phyloP scores from a whole-genome alignment of 92 coral and sea anemone species.

The Porites evermanni region DNA sequence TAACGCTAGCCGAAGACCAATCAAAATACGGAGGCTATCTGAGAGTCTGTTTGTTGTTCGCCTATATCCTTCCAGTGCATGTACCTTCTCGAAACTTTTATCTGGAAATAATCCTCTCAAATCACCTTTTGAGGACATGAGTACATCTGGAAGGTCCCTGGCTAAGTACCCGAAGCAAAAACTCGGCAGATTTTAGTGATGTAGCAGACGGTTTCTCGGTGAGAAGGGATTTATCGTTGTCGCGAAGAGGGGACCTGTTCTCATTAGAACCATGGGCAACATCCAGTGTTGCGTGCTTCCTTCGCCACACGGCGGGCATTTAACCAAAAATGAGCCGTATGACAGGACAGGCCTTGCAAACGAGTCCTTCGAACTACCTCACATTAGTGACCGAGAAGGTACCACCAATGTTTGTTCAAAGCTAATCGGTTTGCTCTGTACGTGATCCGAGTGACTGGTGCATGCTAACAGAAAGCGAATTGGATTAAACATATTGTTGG shows the following conservation, averaged over 20 bases:
- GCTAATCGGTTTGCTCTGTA: background rate
- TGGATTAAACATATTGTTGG: slow-evolving; percentile 5
- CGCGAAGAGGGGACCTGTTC: slow-evolving; percentile 25
- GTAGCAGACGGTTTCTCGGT: slow-evolving; percentile 39
- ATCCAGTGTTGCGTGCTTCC: slow-evolving; percentile 97
- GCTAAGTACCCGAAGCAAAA: background rate
- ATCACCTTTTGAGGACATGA: background rate
- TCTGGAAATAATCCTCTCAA: slow-evolving; percentile 52
- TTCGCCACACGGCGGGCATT: slow-evolving; percentile 83
- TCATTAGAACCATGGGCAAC: slow-evolving; percentile 83
- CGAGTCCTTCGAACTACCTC: slow-evolving; percentile 92
- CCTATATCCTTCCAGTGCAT: slow-evolving; percentile 19
- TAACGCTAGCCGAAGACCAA: slow-evolving; percentile 48
- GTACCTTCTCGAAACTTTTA: slow-evolving; percentile 17
- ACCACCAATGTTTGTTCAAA: slow-evolving; percentile 34
- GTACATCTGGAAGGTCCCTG: slow-evolving; percentile 3
- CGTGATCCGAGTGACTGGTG: background rate
- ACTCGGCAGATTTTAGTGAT: background rate
- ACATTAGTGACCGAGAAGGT: slow-evolving; percentile 99
- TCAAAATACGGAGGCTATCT: slow-evolving; percentile 39
- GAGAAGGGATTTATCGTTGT: slow-evolving; percentile 36
- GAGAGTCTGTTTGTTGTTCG: slow-evolving; percentile 73
- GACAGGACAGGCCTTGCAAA: slow-evolving; percentile 72
- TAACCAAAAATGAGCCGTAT: slow-evolving; percentile 83
- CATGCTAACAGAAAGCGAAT: background rate